Percentiles rank a stretch among this genome's conserved stretches.
Evolutionary conservation across 2,113 vertebrate species (phyloP).

Genomic region (Anguilla japonica): DNA sequence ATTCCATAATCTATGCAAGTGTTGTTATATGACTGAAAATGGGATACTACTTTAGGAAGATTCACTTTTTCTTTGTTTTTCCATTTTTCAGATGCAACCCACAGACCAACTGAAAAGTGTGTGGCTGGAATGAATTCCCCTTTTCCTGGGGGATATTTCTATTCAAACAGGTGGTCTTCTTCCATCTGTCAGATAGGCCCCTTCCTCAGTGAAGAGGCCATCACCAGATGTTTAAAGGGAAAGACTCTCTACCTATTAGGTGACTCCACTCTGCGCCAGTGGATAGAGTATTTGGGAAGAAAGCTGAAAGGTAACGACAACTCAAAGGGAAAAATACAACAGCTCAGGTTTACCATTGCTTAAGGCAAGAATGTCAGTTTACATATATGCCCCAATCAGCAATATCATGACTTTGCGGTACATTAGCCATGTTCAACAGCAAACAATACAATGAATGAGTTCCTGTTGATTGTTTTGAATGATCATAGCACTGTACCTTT

Average conservation of each 20-base stretch:
- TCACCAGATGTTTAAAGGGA: slow-evolving; percentile 27
- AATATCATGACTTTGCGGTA: too few relatives aligned
- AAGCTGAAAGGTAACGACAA: slow-evolving; percentile 35
- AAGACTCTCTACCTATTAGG: slow-evolving; percentile 42
- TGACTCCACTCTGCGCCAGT: slow-evolving; percentile 50
- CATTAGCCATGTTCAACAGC: too few relatives aligned
- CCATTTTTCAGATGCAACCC: background rate
- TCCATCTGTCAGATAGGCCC: slow-evolving; percentile 39
- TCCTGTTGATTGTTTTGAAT: too few relatives aligned
- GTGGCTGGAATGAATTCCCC: slow-evolving; percentile 36
- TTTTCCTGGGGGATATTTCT: slow-evolving; percentile 42
- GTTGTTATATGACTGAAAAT: too few relatives aligned
- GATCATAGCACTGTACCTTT: too few relatives aligned
- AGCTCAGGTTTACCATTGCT: background rate
- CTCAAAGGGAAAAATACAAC: background rate
- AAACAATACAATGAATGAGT: too few relatives aligned
- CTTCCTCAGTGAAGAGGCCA: slow-evolving; percentile 24
- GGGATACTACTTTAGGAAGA: too few relatives aligned
- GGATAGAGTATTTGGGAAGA: slow-evolving; percentile 38
- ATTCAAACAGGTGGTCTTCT: slow-evolving; percentile 35
- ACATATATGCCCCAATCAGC: too few relatives aligned
- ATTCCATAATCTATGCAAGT: too few relatives aligned
- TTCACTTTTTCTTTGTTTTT: background rate
- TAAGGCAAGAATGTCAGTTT: background rate
- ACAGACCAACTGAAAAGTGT: too few relatives aligned